Evolutionary conservation across 53 echinoderm and acorn worm genomes (phyloP).

Genomic region (Echinarachnius parma): DNA sequence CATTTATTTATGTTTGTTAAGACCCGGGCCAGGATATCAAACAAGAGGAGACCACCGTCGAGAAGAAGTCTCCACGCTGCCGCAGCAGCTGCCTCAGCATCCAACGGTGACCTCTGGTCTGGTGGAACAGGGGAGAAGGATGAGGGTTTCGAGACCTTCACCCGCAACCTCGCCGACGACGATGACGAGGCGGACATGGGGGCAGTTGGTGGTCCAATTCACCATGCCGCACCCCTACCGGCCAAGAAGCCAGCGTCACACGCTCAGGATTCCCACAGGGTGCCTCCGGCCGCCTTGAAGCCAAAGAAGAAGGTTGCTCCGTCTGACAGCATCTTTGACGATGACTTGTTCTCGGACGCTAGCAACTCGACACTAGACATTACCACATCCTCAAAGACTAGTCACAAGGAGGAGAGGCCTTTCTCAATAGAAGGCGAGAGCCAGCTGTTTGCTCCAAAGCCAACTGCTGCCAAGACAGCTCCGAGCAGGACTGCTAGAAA

Average conservation of each 20-base stretch:
- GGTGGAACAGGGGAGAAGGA: neutral
- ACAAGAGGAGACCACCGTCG: conserved; percentile 66
- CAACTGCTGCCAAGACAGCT: neutral
- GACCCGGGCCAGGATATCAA: conserved; percentile 43
- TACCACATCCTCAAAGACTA: neutral
- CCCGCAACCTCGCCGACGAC: conserved; percentile 12
- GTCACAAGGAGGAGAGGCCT: conserved; percentile 19
- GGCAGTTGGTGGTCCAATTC: conserved; percentile 12
- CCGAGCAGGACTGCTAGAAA: conserved; percentile 21
- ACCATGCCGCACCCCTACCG: neutral
- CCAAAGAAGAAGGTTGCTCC: conserved; percentile 11
- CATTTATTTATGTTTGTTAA: no score
- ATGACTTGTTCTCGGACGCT: neutral
- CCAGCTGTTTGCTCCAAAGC: conserved; percentile 6
- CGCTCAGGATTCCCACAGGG: neutral
- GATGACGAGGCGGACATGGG: conserved; percentile 37
- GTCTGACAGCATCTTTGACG: neutral
- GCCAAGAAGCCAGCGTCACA: conserved; percentile 14
- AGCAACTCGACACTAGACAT: neutral
- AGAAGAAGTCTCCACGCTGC: conserved; percentile 39
- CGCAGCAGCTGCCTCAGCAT: conserved; percentile 31
- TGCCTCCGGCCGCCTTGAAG: conserved; percentile 5
- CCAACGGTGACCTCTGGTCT: conserved; percentile 34
- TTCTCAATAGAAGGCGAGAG: conserved; percentile 44
- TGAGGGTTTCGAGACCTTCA: conserved; percentile 19